Evolutionary conservation across 2,113 vertebrate genomes (phyloP), one percentile per base, ranked within the genome.

Genomic region (Archocentrus centrarchus): DNA sequence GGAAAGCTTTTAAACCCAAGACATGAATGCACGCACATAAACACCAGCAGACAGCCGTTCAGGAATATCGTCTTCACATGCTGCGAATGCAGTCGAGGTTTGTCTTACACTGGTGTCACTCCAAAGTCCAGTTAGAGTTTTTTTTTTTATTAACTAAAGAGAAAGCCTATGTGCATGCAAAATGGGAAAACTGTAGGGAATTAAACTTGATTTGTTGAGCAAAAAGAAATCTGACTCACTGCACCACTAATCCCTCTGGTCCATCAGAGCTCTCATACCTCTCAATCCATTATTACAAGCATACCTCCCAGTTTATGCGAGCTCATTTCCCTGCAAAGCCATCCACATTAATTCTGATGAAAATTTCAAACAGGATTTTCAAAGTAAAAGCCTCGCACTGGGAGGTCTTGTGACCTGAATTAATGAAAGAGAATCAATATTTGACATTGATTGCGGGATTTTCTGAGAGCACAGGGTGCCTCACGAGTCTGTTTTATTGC

Each of bases 351-450:
- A 85, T 76, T 82, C 84, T 84, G 63, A 59, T 83, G 41, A 79
- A 83, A 77, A 80, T 81, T 89, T 84, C 81, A 64, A 81, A 77
- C 22, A 47, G 75, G 64, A 77, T 87, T 89, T 90, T 85, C 27
- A 73, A 79, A 84, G 68, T 86, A 59, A 79, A 88, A 86, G 63
- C 82, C 10, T 2, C 61, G 24, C 6, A 15, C 55, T 58, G 60
- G 66, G 64, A 79, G 58, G 76, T 24, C 41, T 30, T 84, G 37
- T 76, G 82, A 80, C 88, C 64, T 50, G 89, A 86, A 85, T 90
- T 86, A 90, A 91, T 91, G 88, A 91, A 81, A 77, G 57, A 77
- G 32, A 84, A 90, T 93, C 91, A 84, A 93, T 94, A 84, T 88
- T 55, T 78, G 37, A 47, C 63, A 92, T 88, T 88, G 82, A 92